Base-by-base conservation (phyloP, 2,113 vertebrate species). In the Anarhynchus alexandrinus region DNA sequence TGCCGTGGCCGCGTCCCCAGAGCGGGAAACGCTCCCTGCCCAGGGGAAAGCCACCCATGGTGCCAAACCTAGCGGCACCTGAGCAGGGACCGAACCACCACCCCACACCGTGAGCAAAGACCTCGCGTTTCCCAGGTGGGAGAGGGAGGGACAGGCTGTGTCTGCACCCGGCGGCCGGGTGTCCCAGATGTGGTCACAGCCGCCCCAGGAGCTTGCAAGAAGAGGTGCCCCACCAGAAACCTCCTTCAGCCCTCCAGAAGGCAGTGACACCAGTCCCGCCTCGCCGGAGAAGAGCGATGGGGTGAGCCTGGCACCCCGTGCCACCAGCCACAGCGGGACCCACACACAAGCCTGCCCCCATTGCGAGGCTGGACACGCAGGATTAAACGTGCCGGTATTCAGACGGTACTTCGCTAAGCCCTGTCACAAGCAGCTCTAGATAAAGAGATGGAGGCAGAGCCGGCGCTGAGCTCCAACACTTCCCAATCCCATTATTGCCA, bases 301-400 rank as follows among this genome's bases (percentile, higher is more conserved):
- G 34, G 40, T 15, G 12, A 80, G 36, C 30, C 3, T 26, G 49
- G 57, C n/a, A 27, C 36, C 7, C 15, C 1, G 0, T 34, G 55
- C 29, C 76, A 74, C 27, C 5, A 2, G 55, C 42, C 73, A 49
- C 40, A 45, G 34, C 2, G 3, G 47, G 32, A 65, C 42, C 18
- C 10, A 1, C 38, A 12, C 1, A 4, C 8, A 17, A 22, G 9
- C 19, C 43, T 1, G 20, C 40, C 34, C 47, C 40, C 73, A 43
- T 9, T 1, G 0, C 0, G 1, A 52, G 64, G 49, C 21, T 32
- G 51, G 26, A 34, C 55, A 43, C 11, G 2, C 25, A 2, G 34
- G 45, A 49, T 43, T 22, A 77, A 43, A 25, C 5, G 1, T 2
- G 23, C 49, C 2, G 3, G 15, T 4, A 17, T 12, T 30, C 54